Conservation (phyloP, 2,888 invertebrate species). For the Nemotelus nigrinus region DNA sequence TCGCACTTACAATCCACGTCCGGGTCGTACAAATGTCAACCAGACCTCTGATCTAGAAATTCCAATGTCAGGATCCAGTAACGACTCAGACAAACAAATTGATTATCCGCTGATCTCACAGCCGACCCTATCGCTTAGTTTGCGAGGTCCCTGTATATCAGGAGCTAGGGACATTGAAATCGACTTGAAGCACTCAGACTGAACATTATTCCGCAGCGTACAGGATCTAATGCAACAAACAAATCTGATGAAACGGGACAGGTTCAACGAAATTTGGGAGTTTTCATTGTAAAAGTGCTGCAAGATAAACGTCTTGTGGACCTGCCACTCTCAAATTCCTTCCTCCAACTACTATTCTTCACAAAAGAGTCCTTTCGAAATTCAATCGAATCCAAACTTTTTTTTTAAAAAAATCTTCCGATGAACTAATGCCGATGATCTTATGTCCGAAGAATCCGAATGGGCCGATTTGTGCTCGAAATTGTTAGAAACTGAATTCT, state of each 20-base stretch:
- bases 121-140: constrained; percentile 75
- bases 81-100: constrained; percentile 49
- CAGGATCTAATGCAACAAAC: constrained; percentile 84
- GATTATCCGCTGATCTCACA: constrained; percentile 64
- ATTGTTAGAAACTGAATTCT: constrained; percentile 64
- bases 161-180: constrained; percentile 86
- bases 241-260: constrained; percentile 79
- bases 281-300: constrained; percentile 94
- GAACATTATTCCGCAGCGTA: constrained; percentile 94
- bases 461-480: constrained; percentile 69
- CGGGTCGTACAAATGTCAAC: constrained; percentile 97
- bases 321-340: constrained; percentile 95
- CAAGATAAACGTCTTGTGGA: constrained; percentile 97
- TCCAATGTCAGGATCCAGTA: constrained; percentile 79
- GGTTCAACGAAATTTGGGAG: constrained; percentile 93
- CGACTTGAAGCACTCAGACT: constrained; percentile 81
- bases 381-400: constrained; percentile 69
- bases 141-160: constrained; percentile 82
- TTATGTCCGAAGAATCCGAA: constrained; percentile 80
- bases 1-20: too few relatives aligned
- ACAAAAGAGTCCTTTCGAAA: constrained; percentile 75
- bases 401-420: constrained; percentile 59
- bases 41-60: constrained; percentile 94
- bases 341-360: constrained; percentile 87
- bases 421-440: constrained; percentile 75